A percentile compares a stretch with the other conserved stretches of the same genome.
Evolutionary conservation across 2,888 invertebrate genomes (phyloP).

Genomic region (Lobophora halterata): DNA sequence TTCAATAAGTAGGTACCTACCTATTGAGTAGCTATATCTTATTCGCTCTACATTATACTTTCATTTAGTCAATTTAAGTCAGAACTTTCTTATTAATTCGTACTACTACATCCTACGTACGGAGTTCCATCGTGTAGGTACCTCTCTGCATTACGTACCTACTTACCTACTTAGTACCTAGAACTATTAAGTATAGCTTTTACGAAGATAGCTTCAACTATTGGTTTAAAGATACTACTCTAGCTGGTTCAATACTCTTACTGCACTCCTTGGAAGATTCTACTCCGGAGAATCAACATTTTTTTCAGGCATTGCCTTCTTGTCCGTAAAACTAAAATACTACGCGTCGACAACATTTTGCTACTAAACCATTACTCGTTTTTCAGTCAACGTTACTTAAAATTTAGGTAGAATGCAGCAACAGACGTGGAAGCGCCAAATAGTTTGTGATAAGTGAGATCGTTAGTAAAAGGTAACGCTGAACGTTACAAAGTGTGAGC

Average conservation of each 20-base stretch:
- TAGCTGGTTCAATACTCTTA: constrained; percentile 46
- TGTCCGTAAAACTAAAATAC: constrained; percentile 44
- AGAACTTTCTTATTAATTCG: no score
- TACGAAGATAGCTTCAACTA: no score
- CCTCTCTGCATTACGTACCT: no score
- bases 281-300: constrained; percentile 64
- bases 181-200: no score
- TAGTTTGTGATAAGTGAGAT: constrained; percentile 37
- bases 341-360: constrained; percentile 34
- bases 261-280: constrained; percentile 63
- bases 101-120: no score
- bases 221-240: no score
- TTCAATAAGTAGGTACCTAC: neutral
- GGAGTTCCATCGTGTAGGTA: no score
- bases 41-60: no score
- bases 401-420: constrained; percentile 27
- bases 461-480: constrained; percentile 60
- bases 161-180: no score
- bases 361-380: constrained; percentile 38
- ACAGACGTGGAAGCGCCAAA: constrained; percentile 39
- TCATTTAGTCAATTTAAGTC: no score
- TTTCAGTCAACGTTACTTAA: neutral
- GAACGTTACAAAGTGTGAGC: constrained; percentile 79
- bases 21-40: no score
- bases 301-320: constrained; percentile 54